Base-by-base conservation (phyloP, 2,888 invertebrate genomes). In the Drosophila diplacantha region DNA sequence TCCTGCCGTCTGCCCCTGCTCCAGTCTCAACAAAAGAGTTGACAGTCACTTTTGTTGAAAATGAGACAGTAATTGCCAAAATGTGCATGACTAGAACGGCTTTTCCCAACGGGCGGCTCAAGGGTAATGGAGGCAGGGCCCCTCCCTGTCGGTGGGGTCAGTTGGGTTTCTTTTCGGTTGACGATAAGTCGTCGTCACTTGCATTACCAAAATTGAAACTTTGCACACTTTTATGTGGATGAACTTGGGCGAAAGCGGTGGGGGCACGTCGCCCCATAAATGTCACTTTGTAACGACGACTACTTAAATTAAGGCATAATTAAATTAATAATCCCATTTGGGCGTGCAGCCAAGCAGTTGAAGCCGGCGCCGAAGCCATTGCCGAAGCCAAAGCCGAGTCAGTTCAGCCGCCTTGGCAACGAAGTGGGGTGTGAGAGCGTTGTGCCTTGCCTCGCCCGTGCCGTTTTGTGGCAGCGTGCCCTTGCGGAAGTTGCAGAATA, bases 251-350 rank as follows among this genome's bases (percentile, higher is more conserved):
- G 29, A 18, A n/a, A 41, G 20, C 3, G 46, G 26, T 29, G 46
- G 11, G 22, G 35, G 44, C 37, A 31, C 34, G 59, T 26, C 37
- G 41, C 22, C 55, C 52, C 75, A 70, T 69, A 68, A 76, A 72
- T 71, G 72, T 81, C 69, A 78, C 75, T 74, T 68, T 79, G 78
- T 75, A 67, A 76, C 82, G 77, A 73, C 71, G 72, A 73, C 73
- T 77, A 74, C 79, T 81, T 78, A 85, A 86, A 85, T 85, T 81
- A 79, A 77, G 74, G 74, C 73, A 73, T 86, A 85, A 85, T 86
- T 86, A 76, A 86, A 86, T 86, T 86, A 85, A 86, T 85, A 85
- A 85, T 86, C 82, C 81, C 85, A 80, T 86, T 85, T 83, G 77
- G 84, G 66, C 66, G 65, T 70, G 47, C 67, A 71, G 76, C 72